A percentile compares a stretch with the other conserved stretches of the same genome.
These are phyloP conservation scores for Peribatodes rhomboidaria DNA, from an alignment of 2,888 invertebrate genomes.

Conservation along the genomic window DNA sequence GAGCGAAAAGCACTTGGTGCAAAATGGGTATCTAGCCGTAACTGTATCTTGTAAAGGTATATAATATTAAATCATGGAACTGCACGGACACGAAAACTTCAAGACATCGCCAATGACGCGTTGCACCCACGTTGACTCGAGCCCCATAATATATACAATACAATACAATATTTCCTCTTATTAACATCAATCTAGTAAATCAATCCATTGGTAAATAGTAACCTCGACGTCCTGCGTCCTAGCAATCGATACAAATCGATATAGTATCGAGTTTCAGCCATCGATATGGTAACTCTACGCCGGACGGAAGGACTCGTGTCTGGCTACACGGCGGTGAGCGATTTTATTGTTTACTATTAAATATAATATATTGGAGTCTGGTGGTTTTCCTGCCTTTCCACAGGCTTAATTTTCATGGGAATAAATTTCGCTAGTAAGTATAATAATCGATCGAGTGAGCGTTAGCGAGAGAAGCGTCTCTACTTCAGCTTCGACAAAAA, in stretches of 20 bases:
- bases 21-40: no score
- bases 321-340: slow-evolving; percentile 20
- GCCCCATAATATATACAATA: no score
- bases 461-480: no score
- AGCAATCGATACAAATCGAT: slow-evolving; percentile 63
- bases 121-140: no score
- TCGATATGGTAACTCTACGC: slow-evolving; percentile 74
- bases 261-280: slow-evolving; percentile 68
- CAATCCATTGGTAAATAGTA: not conserved
- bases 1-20: no score
- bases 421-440: not conserved
- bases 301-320: slow-evolving; percentile 71
- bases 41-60: no score
- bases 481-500: no score
- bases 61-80: no score
- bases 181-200: not conserved
- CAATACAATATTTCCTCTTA: not conserved
- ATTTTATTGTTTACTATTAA: not conserved
- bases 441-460: no score
- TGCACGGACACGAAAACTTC: no score
- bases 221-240: slow-evolving; percentile 33
- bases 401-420: not conserved
- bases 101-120: no score
- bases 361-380: not conserved
- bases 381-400: not conserved